Base-by-base conservation (phyloP, 2,888 invertebrate species). In the Hydrotaea cyrtoneurina region DNA sequence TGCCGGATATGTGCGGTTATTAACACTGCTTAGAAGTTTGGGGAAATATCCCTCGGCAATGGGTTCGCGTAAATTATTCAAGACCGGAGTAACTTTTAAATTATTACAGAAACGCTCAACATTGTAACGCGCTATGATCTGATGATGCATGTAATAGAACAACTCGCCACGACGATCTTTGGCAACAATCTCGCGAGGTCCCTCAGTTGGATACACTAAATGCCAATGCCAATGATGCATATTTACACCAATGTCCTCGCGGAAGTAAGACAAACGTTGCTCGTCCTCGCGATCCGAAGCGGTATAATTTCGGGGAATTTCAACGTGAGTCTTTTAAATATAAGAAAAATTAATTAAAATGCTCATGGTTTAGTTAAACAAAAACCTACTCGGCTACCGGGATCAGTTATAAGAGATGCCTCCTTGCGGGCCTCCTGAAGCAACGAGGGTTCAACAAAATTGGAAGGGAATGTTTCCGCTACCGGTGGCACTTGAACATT, bases 171-270 rank as follows among this genome's bases (percentile, higher is more conserved):
- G 94, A 82, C 96, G 93, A 90, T 96, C 95, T 90, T 97, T 96
- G 69, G 93, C 93, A 5, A 97, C 96, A 55, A 96, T 94, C 53
- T 93, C 91, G 15, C 90, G 89, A 19, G 94, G 93, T 0, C 95
- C 94, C 79, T 95, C 94, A 90, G 95, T 95, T 0, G 97, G 97
- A 90, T 97, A 97, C 0, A 97, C 97, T 87, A 97, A 93, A 92
- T 97, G 97, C 97, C 97, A 97, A 90, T 97, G 97, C 97, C 97
- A 97, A 91, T 97, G 97, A 91, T 97, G 97, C 73, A 96, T 94
- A 92, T 97, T 97, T 87, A 97, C 93, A 86, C 96, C 97, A 83
- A 97, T 93, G 91, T 97, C 97, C 91, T 97, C 97, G 55, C 97
- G 94, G 94, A 96, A 97, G 92, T 97, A 97, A 39, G 96, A 96